phyloP scores from a whole-genome alignment of 2,888 invertebrate species.

The Pandemis cinnamomeana region DNA sequence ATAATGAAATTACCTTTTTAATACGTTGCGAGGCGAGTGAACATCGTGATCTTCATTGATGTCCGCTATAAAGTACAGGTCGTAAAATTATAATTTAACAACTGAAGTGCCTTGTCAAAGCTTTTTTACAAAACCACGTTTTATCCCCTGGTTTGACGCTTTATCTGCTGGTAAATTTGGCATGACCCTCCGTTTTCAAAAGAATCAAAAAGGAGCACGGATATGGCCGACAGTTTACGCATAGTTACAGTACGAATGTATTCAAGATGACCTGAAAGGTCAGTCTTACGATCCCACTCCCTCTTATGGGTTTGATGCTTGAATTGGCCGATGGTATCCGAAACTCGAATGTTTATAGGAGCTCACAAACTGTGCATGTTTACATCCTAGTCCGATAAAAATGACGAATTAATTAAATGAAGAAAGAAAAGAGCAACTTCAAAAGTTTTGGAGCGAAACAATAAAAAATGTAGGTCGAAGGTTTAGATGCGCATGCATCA shows the following conservation, averaged over 20 bases:
- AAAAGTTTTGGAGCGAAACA: not conserved
- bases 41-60: slow-evolving; percentile 24
- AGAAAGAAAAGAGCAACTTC: not conserved
- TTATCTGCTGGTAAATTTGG: not conserved
- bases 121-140: not conserved
- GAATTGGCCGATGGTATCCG: too few relatives aligned
- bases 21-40: slow-evolving; percentile 3
- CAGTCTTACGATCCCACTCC: too few relatives aligned
- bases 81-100: not conserved
- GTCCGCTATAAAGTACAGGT: slow-evolving; percentile 12
- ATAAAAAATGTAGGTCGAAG: not conserved
- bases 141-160: not conserved
- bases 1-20: slow-evolving; percentile 28
- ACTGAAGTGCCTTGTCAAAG: not conserved
- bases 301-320: too few relatives aligned
- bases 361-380: too few relatives aligned
- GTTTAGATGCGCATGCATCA: slow-evolving; percentile 6
- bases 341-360: too few relatives aligned
- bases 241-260: too few relatives aligned
- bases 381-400: too few relatives aligned
- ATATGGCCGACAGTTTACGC: too few relatives aligned
- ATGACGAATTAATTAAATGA: too few relatives aligned
- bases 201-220: too few relatives aligned
- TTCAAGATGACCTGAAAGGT: too few relatives aligned
- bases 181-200: too few relatives aligned